Conservation (phyloP, 2,797 vertebrate genomes). For the Eulemur coronatus region DNA sequence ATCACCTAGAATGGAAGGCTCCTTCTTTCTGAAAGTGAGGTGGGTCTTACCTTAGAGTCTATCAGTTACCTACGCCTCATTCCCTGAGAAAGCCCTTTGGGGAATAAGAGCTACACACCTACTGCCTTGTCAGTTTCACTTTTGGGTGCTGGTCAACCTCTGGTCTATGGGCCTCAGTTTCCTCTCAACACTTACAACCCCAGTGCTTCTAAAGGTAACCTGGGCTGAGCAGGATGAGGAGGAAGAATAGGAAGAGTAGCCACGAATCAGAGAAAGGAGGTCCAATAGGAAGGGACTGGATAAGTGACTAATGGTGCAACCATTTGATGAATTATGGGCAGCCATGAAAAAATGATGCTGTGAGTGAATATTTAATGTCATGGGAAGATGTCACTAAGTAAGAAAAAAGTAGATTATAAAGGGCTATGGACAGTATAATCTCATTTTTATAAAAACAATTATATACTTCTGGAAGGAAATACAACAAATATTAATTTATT, state of each 20-base stretch:
- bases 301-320: not conserved
- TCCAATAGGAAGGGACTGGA: not conserved
- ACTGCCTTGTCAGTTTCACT: not conserved
- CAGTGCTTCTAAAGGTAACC: not conserved
- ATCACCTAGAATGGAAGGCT: not conserved
- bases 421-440: not conserved
- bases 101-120: not conserved
- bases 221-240: not conserved
- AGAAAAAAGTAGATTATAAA: not conserved
- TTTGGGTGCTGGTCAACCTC: not conserved
- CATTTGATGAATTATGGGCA: not conserved
- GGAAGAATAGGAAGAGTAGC: not conserved
- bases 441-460: not conserved
- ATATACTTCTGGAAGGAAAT: not conserved
- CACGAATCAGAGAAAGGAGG: not conserved
- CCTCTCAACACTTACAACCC: not conserved
- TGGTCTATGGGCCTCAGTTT: not conserved
- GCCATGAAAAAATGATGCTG: not conserved
- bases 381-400: not conserved
- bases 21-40: not conserved
- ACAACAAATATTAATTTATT: constrained; percentile 4
- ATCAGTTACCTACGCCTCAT: not conserved
- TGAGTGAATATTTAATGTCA: not conserved
- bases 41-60: not conserved
- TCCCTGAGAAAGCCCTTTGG: not conserved